Evolutionary conservation across 2,113 vertebrate species (phyloP).

Genomic region (Nipponia nippon): DNA sequence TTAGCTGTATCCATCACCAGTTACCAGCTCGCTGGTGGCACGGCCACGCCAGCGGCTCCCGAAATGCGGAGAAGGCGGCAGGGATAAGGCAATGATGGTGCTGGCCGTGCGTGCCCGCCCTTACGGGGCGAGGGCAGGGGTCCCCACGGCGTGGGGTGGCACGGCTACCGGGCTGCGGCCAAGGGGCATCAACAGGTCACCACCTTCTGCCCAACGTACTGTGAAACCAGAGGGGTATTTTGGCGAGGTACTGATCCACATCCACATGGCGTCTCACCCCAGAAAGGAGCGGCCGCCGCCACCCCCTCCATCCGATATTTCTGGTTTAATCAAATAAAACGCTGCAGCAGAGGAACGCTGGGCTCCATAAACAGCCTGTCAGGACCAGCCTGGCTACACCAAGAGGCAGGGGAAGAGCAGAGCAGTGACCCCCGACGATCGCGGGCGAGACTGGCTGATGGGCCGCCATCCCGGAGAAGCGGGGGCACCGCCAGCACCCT

Average conservation of each 20-base stretch:
- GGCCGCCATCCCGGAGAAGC: neutral
- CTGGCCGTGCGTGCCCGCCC: accelerated
- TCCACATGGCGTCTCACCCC: neutral
- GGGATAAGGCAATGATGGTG: accelerated
- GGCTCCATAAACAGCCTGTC: neutral
- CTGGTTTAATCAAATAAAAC: neutral
- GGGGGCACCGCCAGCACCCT: neutral
- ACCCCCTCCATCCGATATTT: neutral
- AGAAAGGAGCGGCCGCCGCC: neutral
- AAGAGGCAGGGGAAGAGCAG: neutral
- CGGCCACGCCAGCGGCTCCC: neutral
- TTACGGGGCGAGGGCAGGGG: accelerated
- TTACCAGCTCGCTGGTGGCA: neutral
- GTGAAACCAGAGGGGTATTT: neutral
- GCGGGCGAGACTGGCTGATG: neutral
- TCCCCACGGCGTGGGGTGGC: accelerated
- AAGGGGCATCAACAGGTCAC: neutral
- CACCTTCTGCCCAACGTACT: neutral
- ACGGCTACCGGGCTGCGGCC: neutral
- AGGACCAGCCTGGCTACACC: neutral
- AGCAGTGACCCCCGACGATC: neutral
- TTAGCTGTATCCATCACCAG: neutral
- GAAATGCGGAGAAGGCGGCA: neutral
- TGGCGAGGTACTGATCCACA: neutral
- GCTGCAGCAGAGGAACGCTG: neutral